These are phyloP conservation scores for Pemphredon lugubris DNA, from an alignment of 2,888 invertebrate genomes.

Conservation along the genomic window DNA sequence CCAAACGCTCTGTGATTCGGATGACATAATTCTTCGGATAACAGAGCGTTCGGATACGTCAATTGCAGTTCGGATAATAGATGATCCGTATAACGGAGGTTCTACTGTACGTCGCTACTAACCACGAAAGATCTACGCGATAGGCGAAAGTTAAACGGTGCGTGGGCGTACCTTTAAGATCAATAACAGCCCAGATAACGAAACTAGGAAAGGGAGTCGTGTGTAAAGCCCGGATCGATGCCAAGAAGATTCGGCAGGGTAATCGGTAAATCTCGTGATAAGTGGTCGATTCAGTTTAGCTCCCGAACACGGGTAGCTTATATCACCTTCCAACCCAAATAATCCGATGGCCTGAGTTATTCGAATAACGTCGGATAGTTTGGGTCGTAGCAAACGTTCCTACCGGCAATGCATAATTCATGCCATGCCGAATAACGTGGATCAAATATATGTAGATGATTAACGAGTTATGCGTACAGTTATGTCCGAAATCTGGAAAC, in stretches of 20 bases:
- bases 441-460: constrained; percentile 1
- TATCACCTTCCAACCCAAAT: constrained; percentile 13
- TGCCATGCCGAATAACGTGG: not conserved
- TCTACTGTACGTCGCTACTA: too few relatives aligned
- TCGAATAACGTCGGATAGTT: not conserved
- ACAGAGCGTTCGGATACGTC: too few relatives aligned
- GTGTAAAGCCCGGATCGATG: not conserved
- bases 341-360: constrained; percentile 4
- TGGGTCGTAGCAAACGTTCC: not conserved
- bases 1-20: too few relatives aligned
- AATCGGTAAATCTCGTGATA: not conserved
- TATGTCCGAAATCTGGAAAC: not conserved
- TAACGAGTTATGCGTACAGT: not conserved
- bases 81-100: too few relatives aligned
- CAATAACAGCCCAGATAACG: constrained; percentile 36
- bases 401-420: not conserved
- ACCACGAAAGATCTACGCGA: too few relatives aligned
- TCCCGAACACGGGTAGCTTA: constrained; percentile 4
- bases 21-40: too few relatives aligned
- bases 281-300: constrained; percentile 1
- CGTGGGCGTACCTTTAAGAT: constrained; percentile 4
- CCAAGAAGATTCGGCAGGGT: constrained; percentile 22
- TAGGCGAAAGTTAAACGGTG: too few relatives aligned
- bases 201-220: constrained; percentile 1
- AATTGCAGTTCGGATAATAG: too few relatives aligned